These are phyloP conservation scores for Podarcis raffonei DNA, from an alignment of 2,113 vertebrate genomes.

Conservation along the genomic window DNA sequence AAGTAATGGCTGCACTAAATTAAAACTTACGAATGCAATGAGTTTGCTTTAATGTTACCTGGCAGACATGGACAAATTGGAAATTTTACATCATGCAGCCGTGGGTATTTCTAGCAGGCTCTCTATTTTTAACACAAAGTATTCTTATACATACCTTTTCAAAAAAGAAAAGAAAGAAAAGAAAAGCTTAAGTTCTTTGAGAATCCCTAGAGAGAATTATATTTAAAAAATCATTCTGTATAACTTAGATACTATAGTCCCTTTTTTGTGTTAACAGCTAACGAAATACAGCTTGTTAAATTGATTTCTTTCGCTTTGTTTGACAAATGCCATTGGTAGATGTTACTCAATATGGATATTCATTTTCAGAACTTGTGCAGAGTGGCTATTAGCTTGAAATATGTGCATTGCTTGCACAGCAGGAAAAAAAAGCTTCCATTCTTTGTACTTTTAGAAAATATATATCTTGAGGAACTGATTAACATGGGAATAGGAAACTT, in stretches of 20 bases:
- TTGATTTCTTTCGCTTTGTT: neutral
- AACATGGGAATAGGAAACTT: neutral
- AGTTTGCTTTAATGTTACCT: slow-evolving; percentile 3
- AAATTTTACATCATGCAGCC: neutral
- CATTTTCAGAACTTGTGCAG: neutral
- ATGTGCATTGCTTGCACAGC: neutral
- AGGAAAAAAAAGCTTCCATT: neutral
- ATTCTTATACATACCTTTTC: neutral
- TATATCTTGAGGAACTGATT: neutral
- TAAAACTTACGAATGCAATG: slow-evolving; percentile 8
- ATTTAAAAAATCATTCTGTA: neutral
- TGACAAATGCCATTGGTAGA: neutral
- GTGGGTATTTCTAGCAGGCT: slow-evolving; percentile 2
- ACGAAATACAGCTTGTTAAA: neutral
- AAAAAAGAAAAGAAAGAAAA: neutral
- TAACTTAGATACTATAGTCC: neutral
- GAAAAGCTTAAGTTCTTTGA: neutral
- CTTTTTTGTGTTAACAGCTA: neutral
- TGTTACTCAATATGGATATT: neutral
- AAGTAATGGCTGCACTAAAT: slow-evolving; percentile 16
- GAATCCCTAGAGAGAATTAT: neutral
- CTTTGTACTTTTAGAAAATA: neutral
- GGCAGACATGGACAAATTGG: neutral
- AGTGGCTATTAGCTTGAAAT: neutral
- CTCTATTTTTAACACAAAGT: slow-evolving; percentile 34